Evolutionary conservation across 2,797 vertebrate genomes (phyloP), one percentile per base, ranked within the genome.

Genomic region (Triplophysa yarkandensis): DNA sequence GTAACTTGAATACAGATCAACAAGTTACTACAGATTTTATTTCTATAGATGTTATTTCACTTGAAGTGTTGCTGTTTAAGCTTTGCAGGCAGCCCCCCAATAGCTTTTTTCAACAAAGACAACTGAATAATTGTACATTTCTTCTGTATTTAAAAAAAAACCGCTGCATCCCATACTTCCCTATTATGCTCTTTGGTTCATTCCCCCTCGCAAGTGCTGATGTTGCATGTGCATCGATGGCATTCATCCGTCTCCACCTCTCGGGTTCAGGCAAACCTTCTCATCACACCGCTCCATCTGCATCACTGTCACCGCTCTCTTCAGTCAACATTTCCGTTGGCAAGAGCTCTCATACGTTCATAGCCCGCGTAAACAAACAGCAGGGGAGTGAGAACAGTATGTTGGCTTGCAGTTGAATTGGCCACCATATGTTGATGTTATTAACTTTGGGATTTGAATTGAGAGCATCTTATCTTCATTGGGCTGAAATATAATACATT

Each of bases 181-280:
- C 17, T 61, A 16, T 46, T 62, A 43, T 39, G n/a, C 41, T 65
- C 61, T 78, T 48, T 14, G 27, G 52, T 62, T 62, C 68, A 3
- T 28, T 64, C 48, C 61, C 27, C 66, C 67, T 77, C 52, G 21
- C 62, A 71, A 30, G 77, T 64, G 61, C 62, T 54, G 68, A 61
- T 60, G 25, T 57, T 32, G 71, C 4, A 14, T 74, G 71, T n/a
- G 14, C 39, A 6, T 25, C 64, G 57, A 75, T 63, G 25, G 55
- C 79, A 82, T 69, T 81, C 58, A 79, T 41, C 34, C 65, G 30
- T 34, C 52, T 74, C 25, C 11, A 27, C 36, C 36, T 39, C 11
- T 69, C 79, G 13, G 14, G 13, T 85, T 85, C 81, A 81, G 52
- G 36, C 72, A 83, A 55, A 21, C 78, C 80, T 78, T 87, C 85